Evolutionary conservation across 2,888 invertebrate genomes (phyloP), one percentile per base, ranked within the genome.

Genomic region (Cantharis flavilabris): DNA sequence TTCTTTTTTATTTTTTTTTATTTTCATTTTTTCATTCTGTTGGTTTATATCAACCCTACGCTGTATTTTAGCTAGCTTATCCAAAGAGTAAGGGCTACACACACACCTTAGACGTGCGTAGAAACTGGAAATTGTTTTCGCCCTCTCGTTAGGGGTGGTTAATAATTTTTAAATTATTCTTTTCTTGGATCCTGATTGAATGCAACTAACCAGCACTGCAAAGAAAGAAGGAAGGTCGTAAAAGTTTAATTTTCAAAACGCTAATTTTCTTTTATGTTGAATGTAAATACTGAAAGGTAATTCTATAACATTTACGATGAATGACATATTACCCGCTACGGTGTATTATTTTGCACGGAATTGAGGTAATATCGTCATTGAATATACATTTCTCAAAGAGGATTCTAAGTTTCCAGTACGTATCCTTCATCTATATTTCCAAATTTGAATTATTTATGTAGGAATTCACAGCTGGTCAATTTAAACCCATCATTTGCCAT

Each of bases 381-480:
- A 67, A 67, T 67, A 20, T 26, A 67, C 26, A 67, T 67, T 26
- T 67, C 26, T 67, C 65, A 14, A 67, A 67, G 23, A 67, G 14
- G 26, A 67, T 67, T 67, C 26, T 67, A 67, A 67, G 65, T 26
- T 26, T n/a, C 23, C 65, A 49, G 4, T 23, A 67, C 65, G 26
- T 67, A 67, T 67, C 26, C 65, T 30, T 70, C 28, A 82, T 49
- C 82, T 81, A 80, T 80, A 81, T 81, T 84, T 81, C 82, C 81
- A 79, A 80, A 80, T 82, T 83, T 85, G 83, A 85, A 85, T 85
- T 84, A 85, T 82, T 84, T 80, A 85, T 84, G 83, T 82, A 83
- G 85, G 84, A 85, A 85, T 82, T 82, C 82, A 83, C 85, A 85
- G 84, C 83, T 85, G 85, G 81, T 80, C 82, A 83, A 82, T 82